These are phyloP conservation scores for Smittia aterrima DNA, from an alignment of 2,888 invertebrate species.

Conservation along the genomic window DNA sequence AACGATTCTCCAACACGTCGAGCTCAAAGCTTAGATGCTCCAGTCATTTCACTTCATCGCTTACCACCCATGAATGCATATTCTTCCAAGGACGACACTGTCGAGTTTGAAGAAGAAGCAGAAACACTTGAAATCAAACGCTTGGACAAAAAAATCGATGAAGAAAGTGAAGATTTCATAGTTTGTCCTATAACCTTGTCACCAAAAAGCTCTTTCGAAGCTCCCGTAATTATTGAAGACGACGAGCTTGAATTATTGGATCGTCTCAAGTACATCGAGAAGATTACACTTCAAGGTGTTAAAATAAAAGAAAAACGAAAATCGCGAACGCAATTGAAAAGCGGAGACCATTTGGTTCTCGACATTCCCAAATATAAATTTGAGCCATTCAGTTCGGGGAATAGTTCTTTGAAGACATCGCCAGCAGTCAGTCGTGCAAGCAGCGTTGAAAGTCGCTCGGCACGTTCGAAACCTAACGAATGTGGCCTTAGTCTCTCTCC, in stretches of 20 bases:
- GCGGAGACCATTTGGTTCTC: conserved; percentile 53
- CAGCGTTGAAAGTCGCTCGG: conserved; percentile 52
- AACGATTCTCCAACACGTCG: conserved; percentile 74
- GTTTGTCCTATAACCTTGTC: background rate
- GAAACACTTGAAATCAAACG: conserved; percentile 63
- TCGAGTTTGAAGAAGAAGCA: conserved; percentile 70
- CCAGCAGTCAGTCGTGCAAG: conserved; percentile 54
- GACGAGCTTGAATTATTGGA: conserved; percentile 61
- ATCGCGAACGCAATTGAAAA: conserved; percentile 52
- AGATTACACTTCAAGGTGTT: conserved; percentile 53
- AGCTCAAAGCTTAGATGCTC: conserved; percentile 81
- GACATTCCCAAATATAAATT: conserved; percentile 54
- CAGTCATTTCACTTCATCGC: conserved; percentile 75
- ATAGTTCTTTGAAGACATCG: conserved; percentile 53
- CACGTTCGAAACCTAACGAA: conserved; percentile 44
- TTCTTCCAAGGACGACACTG: conserved; percentile 85
- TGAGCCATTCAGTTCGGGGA: conserved; percentile 53
- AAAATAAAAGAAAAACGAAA: conserved; percentile 54
- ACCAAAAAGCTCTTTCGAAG: background rate
- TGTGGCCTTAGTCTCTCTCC: conserved; percentile 9
- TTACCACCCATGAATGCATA: conserved; percentile 81
- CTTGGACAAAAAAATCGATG: conserved; percentile 54
- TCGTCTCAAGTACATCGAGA: conserved; percentile 55
- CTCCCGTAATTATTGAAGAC: conserved; percentile 58
- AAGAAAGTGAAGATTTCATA: conserved; percentile 49